Evolutionary conservation across 1,140 invertebrate species (phyloP).

Genomic region (Epicauta chinensis): DNA sequence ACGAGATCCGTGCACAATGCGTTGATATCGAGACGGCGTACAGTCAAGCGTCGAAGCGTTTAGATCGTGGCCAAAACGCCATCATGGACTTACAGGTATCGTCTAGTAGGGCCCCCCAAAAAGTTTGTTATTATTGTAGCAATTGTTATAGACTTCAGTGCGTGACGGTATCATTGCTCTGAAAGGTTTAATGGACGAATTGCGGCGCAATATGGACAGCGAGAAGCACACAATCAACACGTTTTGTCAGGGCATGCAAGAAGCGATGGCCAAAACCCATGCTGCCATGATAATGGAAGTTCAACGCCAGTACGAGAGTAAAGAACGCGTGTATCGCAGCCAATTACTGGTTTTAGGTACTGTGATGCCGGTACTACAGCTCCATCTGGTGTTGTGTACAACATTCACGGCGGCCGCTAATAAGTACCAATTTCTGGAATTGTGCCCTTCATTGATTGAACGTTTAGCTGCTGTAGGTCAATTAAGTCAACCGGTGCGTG

Average conservation of each 20-base stretch:
- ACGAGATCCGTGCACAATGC: conserved; percentile 58
- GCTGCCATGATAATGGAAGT: conserved; percentile 56
- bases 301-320: conserved; percentile 61
- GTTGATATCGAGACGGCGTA: conserved; percentile 68
- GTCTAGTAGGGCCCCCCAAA: no score
- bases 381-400: conserved; percentile 60
- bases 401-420: conserved; percentile 60
- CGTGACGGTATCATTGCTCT: conserved; percentile 57
- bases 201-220: conserved; percentile 56
- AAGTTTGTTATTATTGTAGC: no score
- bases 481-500: conserved; percentile 57
- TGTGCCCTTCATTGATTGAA: conserved; percentile 61
- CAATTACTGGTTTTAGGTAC: conserved; percentile 54
- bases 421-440: conserved; percentile 65
- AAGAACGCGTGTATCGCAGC: conserved; percentile 56
- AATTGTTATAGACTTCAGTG: conserved; percentile 51
- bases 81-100: conserved; percentile 41
- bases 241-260: conserved; percentile 61
- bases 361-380: conserved; percentile 58
- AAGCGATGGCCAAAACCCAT: conserved; percentile 60
- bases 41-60: conserved; percentile 57
- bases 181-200: conserved; percentile 59
- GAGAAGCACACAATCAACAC: conserved; percentile 60
- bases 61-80: conserved; percentile 51
- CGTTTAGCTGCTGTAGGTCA: conserved; percentile 57